A percentile compares a stretch with the other conserved stretches of the same genome.
Conservation (phyloP, 1,140 invertebrate species). For the Eumaeus atala region DNA sequence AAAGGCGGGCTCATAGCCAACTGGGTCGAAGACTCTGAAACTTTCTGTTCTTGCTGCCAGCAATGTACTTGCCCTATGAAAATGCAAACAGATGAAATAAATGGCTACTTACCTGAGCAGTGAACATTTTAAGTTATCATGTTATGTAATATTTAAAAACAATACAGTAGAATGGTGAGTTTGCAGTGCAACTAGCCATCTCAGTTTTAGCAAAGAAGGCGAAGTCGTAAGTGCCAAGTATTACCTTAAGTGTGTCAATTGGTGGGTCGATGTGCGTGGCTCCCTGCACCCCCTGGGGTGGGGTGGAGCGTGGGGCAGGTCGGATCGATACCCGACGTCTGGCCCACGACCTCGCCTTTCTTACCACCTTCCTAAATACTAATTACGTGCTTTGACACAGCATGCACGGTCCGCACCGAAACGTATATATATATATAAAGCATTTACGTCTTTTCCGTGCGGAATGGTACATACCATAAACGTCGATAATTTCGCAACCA, state of each 20-base stretch:
- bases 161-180: conserved; percentile 5
- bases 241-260: conserved; percentile 73
- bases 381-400: conserved; percentile 73
- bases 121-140: conserved; percentile 1
- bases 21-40: conserved; percentile 65
- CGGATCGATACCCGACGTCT: conserved; percentile 70
- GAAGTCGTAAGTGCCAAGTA: conserved; percentile 62
- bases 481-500: conserved; percentile 17
- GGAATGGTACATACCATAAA: no score
- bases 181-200: conserved; percentile 15
- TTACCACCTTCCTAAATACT: conserved; percentile 74
- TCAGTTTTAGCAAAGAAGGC: conserved; percentile 36
- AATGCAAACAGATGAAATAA: conserved; percentile 31
- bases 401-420: conserved; percentile 58
- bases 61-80: conserved; percentile 39
- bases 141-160: conserved; percentile 4
- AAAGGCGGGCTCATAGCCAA: conserved; percentile 59
- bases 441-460: no score
- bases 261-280: conserved; percentile 68
- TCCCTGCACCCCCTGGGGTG: conserved; percentile 40
- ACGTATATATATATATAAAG: no score
- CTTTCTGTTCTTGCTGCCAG: conserved; percentile 54
- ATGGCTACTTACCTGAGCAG: conserved; percentile 23
- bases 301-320: conserved; percentile 60
- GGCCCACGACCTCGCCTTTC: conserved; percentile 71